Conservation (phyloP, 2,113 vertebrate genomes). For the Corapipo altera region DNA sequence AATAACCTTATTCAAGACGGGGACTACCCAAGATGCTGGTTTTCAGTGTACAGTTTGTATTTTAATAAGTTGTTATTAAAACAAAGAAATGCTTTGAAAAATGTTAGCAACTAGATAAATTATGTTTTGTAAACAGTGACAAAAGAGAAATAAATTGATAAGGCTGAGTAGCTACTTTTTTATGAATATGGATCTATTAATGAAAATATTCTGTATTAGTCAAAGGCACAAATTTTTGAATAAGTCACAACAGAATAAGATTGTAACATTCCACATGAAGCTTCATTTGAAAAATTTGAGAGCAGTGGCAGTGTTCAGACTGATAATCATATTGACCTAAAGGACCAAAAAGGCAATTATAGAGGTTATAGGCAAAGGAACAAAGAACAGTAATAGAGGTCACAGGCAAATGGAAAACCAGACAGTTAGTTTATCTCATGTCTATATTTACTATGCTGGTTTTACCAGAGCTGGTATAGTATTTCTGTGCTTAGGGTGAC, state of each 20-base stretch:
- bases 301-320: background rate
- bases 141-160: background rate
- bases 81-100: background rate
- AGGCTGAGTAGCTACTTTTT: background rate
- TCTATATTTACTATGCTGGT: constrained; percentile 12
- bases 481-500: constrained; percentile 10
- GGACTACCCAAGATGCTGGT: background rate
- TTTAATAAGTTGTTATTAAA: background rate
- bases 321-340: constrained; percentile 2
- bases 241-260: background rate
- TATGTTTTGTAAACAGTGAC: background rate
- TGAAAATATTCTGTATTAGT: background rate
- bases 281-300: background rate
- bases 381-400: constrained; percentile 29
- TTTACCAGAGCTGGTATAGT: background rate
- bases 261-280: background rate
- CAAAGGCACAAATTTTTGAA: background rate
- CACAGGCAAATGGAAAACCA: background rate
- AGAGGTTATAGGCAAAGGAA: constrained; percentile 11
- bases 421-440: background rate
- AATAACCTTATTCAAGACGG: background rate
- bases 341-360: background rate
- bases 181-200: background rate
- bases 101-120: background rate
- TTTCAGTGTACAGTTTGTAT: background rate